Conservation (phyloP, 2,888 invertebrate species). For the Eugnorisma glareosa region DNA sequence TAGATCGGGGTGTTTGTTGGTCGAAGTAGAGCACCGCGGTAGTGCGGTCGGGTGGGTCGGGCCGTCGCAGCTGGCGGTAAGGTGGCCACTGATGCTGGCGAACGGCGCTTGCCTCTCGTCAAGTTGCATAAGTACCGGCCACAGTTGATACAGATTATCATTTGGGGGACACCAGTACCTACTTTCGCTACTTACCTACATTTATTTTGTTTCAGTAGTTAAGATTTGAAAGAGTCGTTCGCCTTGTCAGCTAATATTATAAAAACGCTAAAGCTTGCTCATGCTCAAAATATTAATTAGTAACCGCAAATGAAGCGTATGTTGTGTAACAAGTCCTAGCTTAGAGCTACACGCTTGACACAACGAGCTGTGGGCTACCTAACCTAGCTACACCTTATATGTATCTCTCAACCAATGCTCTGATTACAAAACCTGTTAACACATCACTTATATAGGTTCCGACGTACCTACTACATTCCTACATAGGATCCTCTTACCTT, state of each 20-base stretch:
- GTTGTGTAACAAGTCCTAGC: constrained; percentile 28
- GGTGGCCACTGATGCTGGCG: constrained; percentile 80
- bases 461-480: background rate
- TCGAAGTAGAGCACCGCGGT: constrained; percentile 58
- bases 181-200: constrained; percentile 85
- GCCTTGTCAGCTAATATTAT: constrained; percentile 60
- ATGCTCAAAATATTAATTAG: constrained; percentile 2
- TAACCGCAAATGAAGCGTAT: background rate
- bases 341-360: constrained; percentile 10
- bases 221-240: constrained; percentile 59
- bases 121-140: constrained; percentile 85
- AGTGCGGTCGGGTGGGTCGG: background rate
- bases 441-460: background rate
- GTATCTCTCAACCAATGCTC: background rate
- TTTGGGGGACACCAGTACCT: constrained; percentile 88
- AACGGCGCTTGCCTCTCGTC: constrained; percentile 73
- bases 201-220: constrained; percentile 66
- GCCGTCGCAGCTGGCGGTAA: constrained; percentile 74
- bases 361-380: constrained; percentile 1
- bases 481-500: background rate
- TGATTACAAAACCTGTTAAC: constrained; percentile 20
- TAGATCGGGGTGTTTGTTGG: constrained; percentile 30
- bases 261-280: background rate
- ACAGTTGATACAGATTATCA: constrained; percentile 88
- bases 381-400: background rate